phyloP scores from a whole-genome alignment of 2,888 invertebrate species.

The Erebia epiphron region DNA sequence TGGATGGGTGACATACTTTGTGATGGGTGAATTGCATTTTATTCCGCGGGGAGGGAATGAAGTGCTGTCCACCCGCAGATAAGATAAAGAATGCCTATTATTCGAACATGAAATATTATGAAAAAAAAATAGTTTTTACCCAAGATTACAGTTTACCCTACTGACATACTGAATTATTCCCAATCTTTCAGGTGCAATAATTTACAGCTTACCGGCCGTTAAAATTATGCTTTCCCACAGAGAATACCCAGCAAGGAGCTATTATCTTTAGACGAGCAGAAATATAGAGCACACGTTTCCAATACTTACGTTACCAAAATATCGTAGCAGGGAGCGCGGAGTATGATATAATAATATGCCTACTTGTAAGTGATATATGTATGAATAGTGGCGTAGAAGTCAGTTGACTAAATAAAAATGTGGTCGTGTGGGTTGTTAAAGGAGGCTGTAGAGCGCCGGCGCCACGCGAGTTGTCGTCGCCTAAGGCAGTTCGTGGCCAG shows the following conservation, averaged over 20 bases:
- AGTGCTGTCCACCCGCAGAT: too few species aligned
- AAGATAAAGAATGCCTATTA: too few species aligned
- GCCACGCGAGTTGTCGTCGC: constrained; percentile 66
- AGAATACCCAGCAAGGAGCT: constrained; percentile 57
- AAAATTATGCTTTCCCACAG: constrained; percentile 37
- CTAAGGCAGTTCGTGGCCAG: constrained; percentile 62
- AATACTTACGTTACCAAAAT: constrained; percentile 75
- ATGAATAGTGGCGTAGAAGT: constrained; percentile 81
- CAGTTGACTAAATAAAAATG: constrained; percentile 82
- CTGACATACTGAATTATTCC: background rate
- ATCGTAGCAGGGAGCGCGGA: constrained; percentile 76
- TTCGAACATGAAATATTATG: too few species aligned
- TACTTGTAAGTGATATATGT: constrained; percentile 39
- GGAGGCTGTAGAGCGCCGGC: constrained; percentile 73
- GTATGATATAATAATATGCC: constrained; percentile 39
- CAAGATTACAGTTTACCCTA: background rate
- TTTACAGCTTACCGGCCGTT: background rate
- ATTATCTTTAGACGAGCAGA: constrained; percentile 54
- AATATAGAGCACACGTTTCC: constrained; percentile 69
- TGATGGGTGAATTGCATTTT: too few species aligned
- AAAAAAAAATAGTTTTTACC: too few species aligned
- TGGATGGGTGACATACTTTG: too few species aligned
- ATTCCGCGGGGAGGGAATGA: too few species aligned
- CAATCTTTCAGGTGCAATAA: background rate
- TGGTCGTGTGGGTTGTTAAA: constrained; percentile 69